Base-by-base conservation (phyloP, 2,888 invertebrate species). In the Leptura quadrifasciata region DNA sequence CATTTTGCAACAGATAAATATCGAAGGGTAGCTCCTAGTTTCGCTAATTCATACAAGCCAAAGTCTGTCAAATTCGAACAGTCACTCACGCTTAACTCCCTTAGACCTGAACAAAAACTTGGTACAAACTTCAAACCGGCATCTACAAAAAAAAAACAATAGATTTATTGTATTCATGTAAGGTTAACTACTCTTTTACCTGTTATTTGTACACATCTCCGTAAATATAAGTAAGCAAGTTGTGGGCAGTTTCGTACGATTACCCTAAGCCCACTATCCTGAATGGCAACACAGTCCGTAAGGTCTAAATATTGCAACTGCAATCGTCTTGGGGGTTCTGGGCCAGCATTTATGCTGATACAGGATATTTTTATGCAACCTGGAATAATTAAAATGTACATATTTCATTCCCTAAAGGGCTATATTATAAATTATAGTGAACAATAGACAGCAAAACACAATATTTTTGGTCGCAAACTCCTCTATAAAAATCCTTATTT, bases 1-100 rank as follows among this genome's bases (percentile, higher is more conserved):
- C 98, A 98, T 89, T 98, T 98, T 20, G 97, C 97, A 27, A 97
- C 96, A 27, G 97, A 97, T 15, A 98, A 92, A 89, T 98, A 98
- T 18, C 97, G 93, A 79, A 98, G 89, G n/a, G 95, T 96, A 0
- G 96, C 95, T 0, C 97, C 97, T 24, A 98, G 90, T 85, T 96
- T 95, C 10, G 97, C 96, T 76, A 98, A 89, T 89, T 97, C 97
- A 86, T 97, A 95, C 39, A 97, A 91, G 0, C 97, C 97, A 86
- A 96, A 97, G 88, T 98, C 97, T 0, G 97, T 96, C 76, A 97
- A 94, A 79, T 94, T 95, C 18, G 93, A 91, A 88, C 98, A 98
- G 90, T 98, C 98, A 52, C 97, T 97, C 52, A 98, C 95, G 83
- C 96, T 96, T 54, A 98, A 91, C 89, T 98, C 97, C 80, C 96